These are phyloP conservation scores for Pilophorus perplexus DNA, from an alignment of 2,888 invertebrate species.

Conservation along the genomic window DNA sequence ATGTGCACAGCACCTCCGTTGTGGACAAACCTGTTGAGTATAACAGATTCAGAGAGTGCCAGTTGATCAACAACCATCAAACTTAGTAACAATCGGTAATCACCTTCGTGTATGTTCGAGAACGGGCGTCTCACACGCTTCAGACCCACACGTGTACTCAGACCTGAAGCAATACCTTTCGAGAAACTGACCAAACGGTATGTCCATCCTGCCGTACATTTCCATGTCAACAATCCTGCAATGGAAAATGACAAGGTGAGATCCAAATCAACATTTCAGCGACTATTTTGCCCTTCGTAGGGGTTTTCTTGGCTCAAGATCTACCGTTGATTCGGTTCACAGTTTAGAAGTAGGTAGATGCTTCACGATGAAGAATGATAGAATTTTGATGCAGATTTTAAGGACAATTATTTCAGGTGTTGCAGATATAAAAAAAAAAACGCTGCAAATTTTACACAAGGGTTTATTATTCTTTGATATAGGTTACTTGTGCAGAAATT, in stretches of 20 bases:
- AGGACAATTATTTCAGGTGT: too few species aligned
- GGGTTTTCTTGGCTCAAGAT: too few species aligned
- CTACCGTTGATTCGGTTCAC: too few species aligned
- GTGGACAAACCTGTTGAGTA: conserved; percentile 68
- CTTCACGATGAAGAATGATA: too few species aligned
- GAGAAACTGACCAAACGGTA: conserved; percentile 89
- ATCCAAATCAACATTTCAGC: too few species aligned
- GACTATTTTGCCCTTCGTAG: too few species aligned
- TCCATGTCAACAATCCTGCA: conserved; percentile 84
- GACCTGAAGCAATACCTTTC: conserved; percentile 87
- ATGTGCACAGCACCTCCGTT: conserved; percentile 85
- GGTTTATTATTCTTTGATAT: too few species aligned
- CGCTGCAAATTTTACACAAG: too few species aligned
- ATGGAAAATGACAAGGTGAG: not conserved
- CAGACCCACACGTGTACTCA: conserved; percentile 77
- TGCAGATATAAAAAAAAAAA: too few species aligned
- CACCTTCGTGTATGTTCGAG: conserved; percentile 75
- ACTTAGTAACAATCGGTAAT: not conserved
- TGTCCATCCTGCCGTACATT: conserved; percentile 92
- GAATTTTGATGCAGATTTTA: too few species aligned
- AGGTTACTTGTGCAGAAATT: too few species aligned
- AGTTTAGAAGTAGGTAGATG: too few species aligned
- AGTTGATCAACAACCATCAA: not conserved
- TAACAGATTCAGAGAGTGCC: not conserved
- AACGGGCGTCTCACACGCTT: conserved; percentile 79